phyloP scores from a whole-genome alignment of 2,113 vertebrate genomes.

The Cephalophus harveyi region DNA sequence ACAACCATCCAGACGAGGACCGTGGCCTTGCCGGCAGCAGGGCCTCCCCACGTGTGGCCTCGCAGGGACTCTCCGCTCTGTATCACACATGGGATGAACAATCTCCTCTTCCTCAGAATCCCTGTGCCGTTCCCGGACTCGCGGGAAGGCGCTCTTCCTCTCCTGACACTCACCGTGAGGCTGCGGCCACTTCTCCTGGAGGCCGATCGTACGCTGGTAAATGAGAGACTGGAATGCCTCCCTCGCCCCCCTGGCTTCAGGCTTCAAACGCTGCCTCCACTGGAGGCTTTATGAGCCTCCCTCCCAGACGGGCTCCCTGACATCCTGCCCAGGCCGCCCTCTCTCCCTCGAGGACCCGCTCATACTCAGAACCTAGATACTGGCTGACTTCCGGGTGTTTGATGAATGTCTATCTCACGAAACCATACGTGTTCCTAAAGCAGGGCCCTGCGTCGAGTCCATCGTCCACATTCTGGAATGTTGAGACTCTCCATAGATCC shows the following conservation, averaged over 20 bases:
- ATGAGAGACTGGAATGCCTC: not conserved
- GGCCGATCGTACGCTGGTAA: not conserved
- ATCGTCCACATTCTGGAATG: too few species aligned
- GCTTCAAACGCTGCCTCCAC: not conserved
- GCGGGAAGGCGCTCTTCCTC: not conserved
- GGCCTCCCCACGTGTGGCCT: not conserved
- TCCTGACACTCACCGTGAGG: rapidly evolving
- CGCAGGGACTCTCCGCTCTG: not conserved
- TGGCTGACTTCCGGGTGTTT: not conserved
- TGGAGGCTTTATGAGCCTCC: not conserved
- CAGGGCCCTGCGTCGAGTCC: rapidly evolving
- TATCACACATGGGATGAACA: rapidly evolving
- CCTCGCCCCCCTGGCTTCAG: not conserved
- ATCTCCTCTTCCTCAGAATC: not conserved
- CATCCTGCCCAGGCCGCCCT: rapidly evolving
- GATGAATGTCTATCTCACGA: too few species aligned
- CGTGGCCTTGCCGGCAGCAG: rapidly evolving
- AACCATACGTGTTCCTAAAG: rapidly evolving
- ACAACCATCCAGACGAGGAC: too few species aligned
- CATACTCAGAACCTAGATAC: rapidly evolving
- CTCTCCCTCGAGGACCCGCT: rapidly evolving
- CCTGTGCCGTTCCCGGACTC: rapidly evolving
- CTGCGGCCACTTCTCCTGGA: rapidly evolving
- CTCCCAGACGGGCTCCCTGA: not conserved
- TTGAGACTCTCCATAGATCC: rapidly evolving